Percentiles rank a stretch among this genome's conserved stretches.
phyloP scores from a whole-genome alignment of 2,888 invertebrate genomes.

The Gerosis bhagava region DNA sequence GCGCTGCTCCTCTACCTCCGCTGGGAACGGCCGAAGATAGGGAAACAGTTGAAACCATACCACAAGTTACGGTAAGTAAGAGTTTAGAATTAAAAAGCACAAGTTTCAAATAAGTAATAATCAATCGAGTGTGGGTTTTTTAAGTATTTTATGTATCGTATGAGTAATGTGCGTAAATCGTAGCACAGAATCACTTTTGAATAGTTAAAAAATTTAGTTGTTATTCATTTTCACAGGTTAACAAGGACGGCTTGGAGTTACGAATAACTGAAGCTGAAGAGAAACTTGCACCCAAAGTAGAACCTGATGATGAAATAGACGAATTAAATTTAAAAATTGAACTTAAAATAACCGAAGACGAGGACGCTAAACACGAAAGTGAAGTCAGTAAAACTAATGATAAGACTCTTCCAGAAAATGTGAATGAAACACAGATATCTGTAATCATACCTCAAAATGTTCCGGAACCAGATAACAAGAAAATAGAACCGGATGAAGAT shows the following conservation, averaged over 20 bases:
- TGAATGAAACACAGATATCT: conserved; percentile 25
- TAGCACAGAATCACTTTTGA: too few species aligned
- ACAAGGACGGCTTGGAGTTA: conserved; percentile 51
- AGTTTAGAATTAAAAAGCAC: too few species aligned
- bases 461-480: conserved; percentile 23
- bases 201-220: conserved; percentile 4
- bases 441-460: conserved; percentile 13
- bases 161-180: too few species aligned
- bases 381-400: background rate
- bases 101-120: too few species aligned
- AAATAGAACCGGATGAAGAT: conserved; percentile 11
- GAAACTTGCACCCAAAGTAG: conserved; percentile 41
- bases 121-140: too few species aligned
- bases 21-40: conserved; percentile 34
- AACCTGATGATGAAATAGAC: conserved; percentile 58
- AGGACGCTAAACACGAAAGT: conserved; percentile 47
- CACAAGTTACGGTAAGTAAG: conserved; percentile 18
- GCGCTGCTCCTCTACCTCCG: conserved; percentile 82
- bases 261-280: conserved; percentile 50
- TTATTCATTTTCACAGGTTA: too few species aligned
- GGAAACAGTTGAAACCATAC: conserved; percentile 8
- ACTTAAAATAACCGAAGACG: conserved; percentile 75
- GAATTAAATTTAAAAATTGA: conserved; percentile 65
- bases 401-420: conserved; percentile 24
- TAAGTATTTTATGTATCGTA: too few species aligned